These are phyloP conservation scores for Champsocephalus gunnari DNA, from an alignment of 2,797 vertebrate species.

Conservation along the genomic window DNA sequence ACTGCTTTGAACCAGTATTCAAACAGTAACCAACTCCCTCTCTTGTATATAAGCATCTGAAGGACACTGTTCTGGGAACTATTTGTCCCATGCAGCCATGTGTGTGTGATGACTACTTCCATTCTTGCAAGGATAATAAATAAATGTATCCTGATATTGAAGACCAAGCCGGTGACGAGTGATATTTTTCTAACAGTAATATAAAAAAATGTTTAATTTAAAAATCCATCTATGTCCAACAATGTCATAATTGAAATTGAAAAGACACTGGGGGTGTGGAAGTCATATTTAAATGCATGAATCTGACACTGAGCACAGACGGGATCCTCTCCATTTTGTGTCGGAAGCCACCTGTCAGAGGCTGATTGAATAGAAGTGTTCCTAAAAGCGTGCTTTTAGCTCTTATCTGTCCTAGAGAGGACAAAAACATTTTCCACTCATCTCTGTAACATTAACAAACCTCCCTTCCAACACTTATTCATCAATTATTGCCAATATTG, in stretches of 20 bases:
- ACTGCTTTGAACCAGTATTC: too few species aligned
- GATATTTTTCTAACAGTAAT: too few species aligned
- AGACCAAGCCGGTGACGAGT: too few species aligned
- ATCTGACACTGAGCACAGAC: constrained; percentile 22
- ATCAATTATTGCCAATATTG: constrained; percentile 27
- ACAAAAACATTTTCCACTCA: constrained; percentile 30
- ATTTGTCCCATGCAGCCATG: too few species aligned
- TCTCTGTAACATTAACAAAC: constrained; percentile 50
- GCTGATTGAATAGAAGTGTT: constrained; percentile 35
- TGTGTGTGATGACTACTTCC: too few species aligned
- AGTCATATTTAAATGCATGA: constrained; percentile 42
- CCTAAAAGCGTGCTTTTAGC: constrained; percentile 16
- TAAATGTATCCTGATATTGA: too few species aligned
- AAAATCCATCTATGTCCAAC: constrained; percentile 3
- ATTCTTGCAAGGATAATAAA: too few species aligned
- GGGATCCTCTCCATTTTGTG: constrained; percentile 11
- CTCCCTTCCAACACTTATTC: constrained; percentile 25
- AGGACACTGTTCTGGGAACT: too few species aligned
- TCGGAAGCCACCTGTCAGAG: constrained; percentile 30
- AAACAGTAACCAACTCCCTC: too few species aligned
- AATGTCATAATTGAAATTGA: constrained; percentile 6
- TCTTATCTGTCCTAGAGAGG: constrained; percentile 19
- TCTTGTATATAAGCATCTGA: too few species aligned
- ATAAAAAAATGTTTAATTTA: background rate
- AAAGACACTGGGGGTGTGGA: constrained; percentile 4